phyloP scores from a whole-genome alignment of 2,113 vertebrate species.

The Nibea albiflora region DNA sequence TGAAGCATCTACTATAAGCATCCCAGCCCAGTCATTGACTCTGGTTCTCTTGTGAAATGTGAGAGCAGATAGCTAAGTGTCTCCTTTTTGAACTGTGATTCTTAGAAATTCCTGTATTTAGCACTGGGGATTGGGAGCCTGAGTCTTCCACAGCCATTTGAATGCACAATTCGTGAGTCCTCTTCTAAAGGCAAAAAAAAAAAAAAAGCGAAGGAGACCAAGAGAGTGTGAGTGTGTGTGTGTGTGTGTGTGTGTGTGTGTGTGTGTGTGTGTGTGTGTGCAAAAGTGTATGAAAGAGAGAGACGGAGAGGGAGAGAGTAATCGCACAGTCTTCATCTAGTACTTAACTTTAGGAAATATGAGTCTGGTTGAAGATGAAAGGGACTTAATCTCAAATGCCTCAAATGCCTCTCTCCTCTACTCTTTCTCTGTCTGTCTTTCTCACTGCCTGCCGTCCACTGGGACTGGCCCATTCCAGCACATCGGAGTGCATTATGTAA shows the following conservation, averaged over 20 bases:
- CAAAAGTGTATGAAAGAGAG: constrained; percentile 56
- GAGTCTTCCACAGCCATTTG: constrained; percentile 79
- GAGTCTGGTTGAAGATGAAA: constrained; percentile 85
- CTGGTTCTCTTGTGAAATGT: constrained; percentile 65
- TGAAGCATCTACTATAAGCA: constrained; percentile 55
- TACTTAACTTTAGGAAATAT: constrained; percentile 83
- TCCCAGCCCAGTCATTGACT: constrained; percentile 63
- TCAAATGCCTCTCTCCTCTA: constrained; percentile 70
- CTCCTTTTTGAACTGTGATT: constrained; percentile 83
- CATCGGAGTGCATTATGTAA: constrained; percentile 82
- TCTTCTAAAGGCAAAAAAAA: constrained; percentile 62
- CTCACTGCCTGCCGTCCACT: constrained; percentile 70
- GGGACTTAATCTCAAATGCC: constrained; percentile 81
- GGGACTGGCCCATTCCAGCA: constrained; percentile 77
- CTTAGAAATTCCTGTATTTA: constrained; percentile 84
- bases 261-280: constrained; percentile 13
- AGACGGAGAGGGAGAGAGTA: constrained; percentile 64
- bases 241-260: constrained; percentile 26
- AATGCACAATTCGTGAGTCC: constrained; percentile 80
- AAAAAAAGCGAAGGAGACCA: constrained; percentile 27
- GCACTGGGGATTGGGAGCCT: constrained; percentile 79
- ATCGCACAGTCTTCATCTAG: constrained; percentile 78
- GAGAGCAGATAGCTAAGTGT: constrained; percentile 75
- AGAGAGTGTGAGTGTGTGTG: constrained; percentile 28
- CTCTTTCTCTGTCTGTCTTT: constrained; percentile 65